Evolutionary conservation across 2,113 vertebrate genomes (phyloP).

Genomic region (Scomber japonicus): DNA sequence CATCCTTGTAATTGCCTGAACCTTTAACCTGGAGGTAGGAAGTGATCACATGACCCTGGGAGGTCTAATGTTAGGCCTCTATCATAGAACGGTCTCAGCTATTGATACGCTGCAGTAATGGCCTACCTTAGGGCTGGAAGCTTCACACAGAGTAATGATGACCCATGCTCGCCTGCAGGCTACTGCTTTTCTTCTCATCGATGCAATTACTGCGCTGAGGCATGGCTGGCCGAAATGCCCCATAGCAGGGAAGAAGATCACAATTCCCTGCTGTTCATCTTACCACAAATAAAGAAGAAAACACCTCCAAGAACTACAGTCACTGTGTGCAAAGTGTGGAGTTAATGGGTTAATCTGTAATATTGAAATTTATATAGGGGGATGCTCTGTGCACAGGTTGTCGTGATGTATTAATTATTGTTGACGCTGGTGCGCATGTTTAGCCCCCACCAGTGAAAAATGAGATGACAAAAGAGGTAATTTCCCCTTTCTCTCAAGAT

Average conservation of each 20-base stretch:
- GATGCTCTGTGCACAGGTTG: constrained; percentile 36
- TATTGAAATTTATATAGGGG: constrained; percentile 47
- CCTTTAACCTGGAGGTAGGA: constrained; percentile 66
- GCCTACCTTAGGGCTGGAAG: constrained; percentile 65
- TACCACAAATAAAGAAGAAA: constrained; percentile 30
- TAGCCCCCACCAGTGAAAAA: constrained; percentile 73
- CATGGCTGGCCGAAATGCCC: constrained; percentile 38
- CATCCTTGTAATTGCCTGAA: constrained; percentile 67
- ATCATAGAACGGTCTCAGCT: constrained; percentile 61
- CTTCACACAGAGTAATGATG: constrained; percentile 76
- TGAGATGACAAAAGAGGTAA: constrained; percentile 79
- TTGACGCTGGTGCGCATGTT: constrained; percentile 53
- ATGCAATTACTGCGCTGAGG: constrained; percentile 73
- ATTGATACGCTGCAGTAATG: constrained; percentile 76
- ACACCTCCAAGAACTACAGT: constrained; percentile 11
- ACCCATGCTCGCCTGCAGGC: constrained; percentile 63
- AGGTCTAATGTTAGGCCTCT: constrained; percentile 61
- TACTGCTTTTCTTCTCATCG: constrained; percentile 66
- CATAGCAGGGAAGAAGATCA: constrained; percentile 28
- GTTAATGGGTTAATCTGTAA: constrained; percentile 48
- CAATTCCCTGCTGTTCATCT: constrained; percentile 24
- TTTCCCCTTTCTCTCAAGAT: constrained; percentile 79
- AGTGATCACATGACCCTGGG: constrained; percentile 70
- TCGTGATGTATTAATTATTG: constrained; percentile 68
- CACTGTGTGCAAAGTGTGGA: neutral